Conservation (phyloP, 2,113 vertebrate species). For the Cynocephalus volans region DNA sequence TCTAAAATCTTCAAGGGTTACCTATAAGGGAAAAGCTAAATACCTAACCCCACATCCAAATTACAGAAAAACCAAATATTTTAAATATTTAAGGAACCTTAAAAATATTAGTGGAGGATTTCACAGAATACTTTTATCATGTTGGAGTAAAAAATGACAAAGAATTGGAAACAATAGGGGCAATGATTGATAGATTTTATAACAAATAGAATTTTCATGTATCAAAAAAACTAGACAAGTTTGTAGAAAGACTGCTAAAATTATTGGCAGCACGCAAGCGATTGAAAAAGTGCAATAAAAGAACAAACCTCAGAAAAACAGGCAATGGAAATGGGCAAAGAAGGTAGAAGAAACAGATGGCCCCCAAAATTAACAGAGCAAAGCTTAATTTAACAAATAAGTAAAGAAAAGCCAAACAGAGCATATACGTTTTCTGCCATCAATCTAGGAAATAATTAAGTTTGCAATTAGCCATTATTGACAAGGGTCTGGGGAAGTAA, state of each 20-base stretch:
- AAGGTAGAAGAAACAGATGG: background rate
- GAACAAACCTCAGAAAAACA: background rate
- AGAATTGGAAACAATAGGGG: background rate
- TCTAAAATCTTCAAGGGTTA: background rate
- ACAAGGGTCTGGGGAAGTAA: background rate
- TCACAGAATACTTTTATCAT: background rate
- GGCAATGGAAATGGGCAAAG: background rate
- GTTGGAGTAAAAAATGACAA: background rate
- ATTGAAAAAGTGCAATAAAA: background rate
- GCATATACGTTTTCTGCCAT: background rate
- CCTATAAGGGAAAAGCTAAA: slow-evolving; percentile 3
- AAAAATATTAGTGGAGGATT: background rate
- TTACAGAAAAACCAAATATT: background rate
- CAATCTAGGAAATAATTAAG: background rate
- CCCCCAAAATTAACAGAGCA: background rate
- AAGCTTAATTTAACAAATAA: background rate
- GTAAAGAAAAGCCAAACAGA: background rate
- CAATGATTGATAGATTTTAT: background rate
- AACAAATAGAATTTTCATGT: background rate
- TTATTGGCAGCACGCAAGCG: background rate
- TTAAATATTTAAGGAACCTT: background rate
- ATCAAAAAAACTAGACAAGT: background rate
- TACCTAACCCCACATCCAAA: background rate
- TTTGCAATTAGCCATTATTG: background rate
- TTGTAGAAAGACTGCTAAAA: background rate